Evolutionary conservation across 2,797 vertebrate species (phyloP).

Genomic region (Aldrovandia affinis): DNA sequence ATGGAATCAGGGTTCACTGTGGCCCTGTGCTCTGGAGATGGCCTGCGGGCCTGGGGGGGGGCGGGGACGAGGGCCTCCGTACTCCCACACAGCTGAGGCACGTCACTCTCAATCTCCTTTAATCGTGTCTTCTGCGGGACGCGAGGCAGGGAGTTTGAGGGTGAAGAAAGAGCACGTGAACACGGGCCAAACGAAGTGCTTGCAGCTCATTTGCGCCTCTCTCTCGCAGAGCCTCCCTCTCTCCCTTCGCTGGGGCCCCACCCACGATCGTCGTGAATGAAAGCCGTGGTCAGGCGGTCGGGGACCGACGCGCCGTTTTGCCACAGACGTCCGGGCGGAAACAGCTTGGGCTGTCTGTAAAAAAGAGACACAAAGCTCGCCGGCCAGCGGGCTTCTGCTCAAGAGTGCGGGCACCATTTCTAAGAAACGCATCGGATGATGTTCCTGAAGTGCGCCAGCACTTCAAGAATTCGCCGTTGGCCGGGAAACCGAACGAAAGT

Average conservation of each 20-base stretch:
- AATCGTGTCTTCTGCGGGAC: slow-evolving; percentile 64
- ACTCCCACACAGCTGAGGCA: slow-evolving; percentile 68
- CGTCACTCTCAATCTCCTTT: slow-evolving; percentile 71
- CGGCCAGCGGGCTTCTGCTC: neutral
- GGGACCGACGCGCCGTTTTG: neutral
- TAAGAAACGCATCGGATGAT: neutral
- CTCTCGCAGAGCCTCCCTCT: neutral
- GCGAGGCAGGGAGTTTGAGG: slow-evolving; percentile 59
- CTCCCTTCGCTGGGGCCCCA: neutral
- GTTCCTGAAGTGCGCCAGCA: neutral
- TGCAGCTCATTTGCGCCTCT: slow-evolving; percentile 1
- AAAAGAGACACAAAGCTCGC: neutral
- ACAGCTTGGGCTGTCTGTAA: too few species aligned
- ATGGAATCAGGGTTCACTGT: slow-evolving; percentile 49
- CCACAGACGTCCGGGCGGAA: neutral
- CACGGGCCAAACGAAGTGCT: slow-evolving; percentile 55
- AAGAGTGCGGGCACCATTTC: neutral
- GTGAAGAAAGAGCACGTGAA: slow-evolving; percentile 66
- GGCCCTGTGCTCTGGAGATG: slow-evolving; percentile 36
- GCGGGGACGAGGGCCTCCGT: slow-evolving; percentile 37
- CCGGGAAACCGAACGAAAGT: neutral
- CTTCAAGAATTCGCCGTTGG: neutral
- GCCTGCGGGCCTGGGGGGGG: neutral
- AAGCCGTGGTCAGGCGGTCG: slow-evolving; percentile 4
- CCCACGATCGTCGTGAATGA: slow-evolving; percentile 21